Base-by-base conservation (phyloP, 2,797 vertebrate species). In the Enteromius radiatus region DNA sequence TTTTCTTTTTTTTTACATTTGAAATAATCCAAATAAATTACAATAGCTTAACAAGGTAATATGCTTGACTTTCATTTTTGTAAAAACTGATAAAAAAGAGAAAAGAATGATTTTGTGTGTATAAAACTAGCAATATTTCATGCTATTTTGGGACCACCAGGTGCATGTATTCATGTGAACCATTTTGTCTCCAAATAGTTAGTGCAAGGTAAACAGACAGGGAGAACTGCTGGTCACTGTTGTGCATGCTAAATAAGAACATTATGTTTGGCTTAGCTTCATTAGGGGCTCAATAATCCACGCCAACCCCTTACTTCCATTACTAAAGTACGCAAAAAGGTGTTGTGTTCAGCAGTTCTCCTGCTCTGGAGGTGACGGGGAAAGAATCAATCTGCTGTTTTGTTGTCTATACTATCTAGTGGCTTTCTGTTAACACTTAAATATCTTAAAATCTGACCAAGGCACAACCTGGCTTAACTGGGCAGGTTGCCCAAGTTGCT, bases 181-280 rank as follows among this genome's bases (percentile, higher is more conserved):
- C 7, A 19, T 63, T 63, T 69, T 17, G 38, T 45, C 21, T 69
- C 36, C 5, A 69, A 69, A 69, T 31, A 63, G 61, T 63, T 17
- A 63, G 2, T 15, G 15, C 21, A 69, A 45, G n/a, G 21, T 69
- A 45, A 45, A 41, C 67, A 69, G 38, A 11, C n/a, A 69, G 38
- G 68, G n/a, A 28, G 15, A 63, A 63, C 61, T 63, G 26, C 26
- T 43, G 68, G 14, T 70, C 67, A 65, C 64, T 65, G 17, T 61
- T 63, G 64, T 67, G 64, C 19, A 38, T 38, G 64, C 23, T 69
- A 45, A 41, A 41, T 41, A 45, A 45, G 67, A 69, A 45, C 67
- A 43, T 69, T 17, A 69, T 26, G n/a, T 43, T 69, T 69, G 67
- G 38, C 12, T 69, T 45, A 69, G 36, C 38, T 28, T 49, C 43